Evolutionary conservation across 2,113 vertebrate genomes (phyloP), one percentile per base, ranked within the genome.

Genomic region (Phalacrocorax carbo): DNA sequence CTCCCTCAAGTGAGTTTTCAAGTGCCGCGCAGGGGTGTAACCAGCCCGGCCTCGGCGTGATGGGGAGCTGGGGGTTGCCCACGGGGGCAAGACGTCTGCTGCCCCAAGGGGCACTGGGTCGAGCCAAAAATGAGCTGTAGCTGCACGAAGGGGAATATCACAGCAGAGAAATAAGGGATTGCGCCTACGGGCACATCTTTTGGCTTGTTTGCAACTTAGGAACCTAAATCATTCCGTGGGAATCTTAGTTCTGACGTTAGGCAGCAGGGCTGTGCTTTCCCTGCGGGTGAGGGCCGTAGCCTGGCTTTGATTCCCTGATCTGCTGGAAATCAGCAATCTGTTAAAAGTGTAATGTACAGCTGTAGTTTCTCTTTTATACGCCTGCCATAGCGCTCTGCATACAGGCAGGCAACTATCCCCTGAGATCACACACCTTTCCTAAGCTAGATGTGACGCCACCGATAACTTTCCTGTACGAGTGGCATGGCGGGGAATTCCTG

Each of bases 111-210:
- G 9, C 23, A 15, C 48, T 2, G 19, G n/a, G n/a, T 8, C 57
- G 58, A 65, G 18, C 23, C 34, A 54, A 32, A 0, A 1, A 10
- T 10, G 46, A 68, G n/a, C 46, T 30, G 30, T 8, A 44, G 48
- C 48, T 48, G 83, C 55, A 3, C 0, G 7, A 15, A 22, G 57
- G 38, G 68, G 25, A 34, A 4, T 4, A 38, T 30, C 34, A 32
- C 21, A 9, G 58, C 44, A 22, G 2, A 0, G 40, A 15, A 26
- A 8, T 0, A 9, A 70, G 66, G 51, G n/a, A 4, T 10, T 61
- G 27, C 2, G 2, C 19, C 42, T 1, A 4, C 22, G 16, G 15
- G 23, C 34, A 54, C 30, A 12, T 12, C 6, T 1, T 13, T 19
- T 13, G n/a, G n/a, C n/a, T 0, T 9, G 32, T 8, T 29, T 11